phyloP scores from a whole-genome alignment of 92 coral and sea anemone species.

The Bergia puertoricense region DNA sequence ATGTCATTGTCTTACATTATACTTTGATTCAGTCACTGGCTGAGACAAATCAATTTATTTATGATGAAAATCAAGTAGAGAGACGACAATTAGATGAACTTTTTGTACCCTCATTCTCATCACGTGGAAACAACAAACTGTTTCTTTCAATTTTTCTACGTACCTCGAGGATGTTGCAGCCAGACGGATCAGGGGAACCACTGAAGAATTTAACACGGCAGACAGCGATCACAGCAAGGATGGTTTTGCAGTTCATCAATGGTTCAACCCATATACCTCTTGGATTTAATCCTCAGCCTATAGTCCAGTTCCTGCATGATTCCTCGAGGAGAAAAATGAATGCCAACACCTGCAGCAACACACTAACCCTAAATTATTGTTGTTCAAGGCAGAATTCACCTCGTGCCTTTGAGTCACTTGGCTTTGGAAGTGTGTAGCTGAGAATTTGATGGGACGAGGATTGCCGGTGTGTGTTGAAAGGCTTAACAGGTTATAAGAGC shows the following conservation, averaged over 20 bases:
- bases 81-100: slow-evolving; percentile 50
- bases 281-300: slow-evolving; percentile 48
- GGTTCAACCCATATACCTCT: slow-evolving; percentile 49
- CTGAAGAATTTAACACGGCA: slow-evolving; percentile 56
- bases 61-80: slow-evolving; percentile 47
- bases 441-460: not conserved
- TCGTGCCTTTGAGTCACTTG: slow-evolving; percentile 54
- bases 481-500: not conserved
- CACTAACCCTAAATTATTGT: slow-evolving; percentile 34
- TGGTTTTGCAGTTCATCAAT: slow-evolving; percentile 59
- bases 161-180: slow-evolving; percentile 57
- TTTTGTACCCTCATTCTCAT: slow-evolving; percentile 40
- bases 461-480: not conserved
- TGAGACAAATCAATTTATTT: slow-evolving; percentile 58
- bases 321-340: slow-evolving; percentile 51
- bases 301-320: slow-evolving; percentile 48
- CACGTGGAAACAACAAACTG: slow-evolving; percentile 57
- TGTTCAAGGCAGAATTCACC: slow-evolving; percentile 53
- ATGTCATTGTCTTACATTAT: slow-evolving; percentile 49
- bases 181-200: slow-evolving; percentile 44
- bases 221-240: slow-evolving; percentile 47
- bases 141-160: slow-evolving; percentile 48
- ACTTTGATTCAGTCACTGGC: slow-evolving; percentile 51
- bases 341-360: slow-evolving; percentile 19
- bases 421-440: slow-evolving; percentile 59